These are phyloP conservation scores for Tragelaphus scriptus DNA, from an alignment of 2,113 vertebrate genomes.

Conservation along the genomic window DNA sequence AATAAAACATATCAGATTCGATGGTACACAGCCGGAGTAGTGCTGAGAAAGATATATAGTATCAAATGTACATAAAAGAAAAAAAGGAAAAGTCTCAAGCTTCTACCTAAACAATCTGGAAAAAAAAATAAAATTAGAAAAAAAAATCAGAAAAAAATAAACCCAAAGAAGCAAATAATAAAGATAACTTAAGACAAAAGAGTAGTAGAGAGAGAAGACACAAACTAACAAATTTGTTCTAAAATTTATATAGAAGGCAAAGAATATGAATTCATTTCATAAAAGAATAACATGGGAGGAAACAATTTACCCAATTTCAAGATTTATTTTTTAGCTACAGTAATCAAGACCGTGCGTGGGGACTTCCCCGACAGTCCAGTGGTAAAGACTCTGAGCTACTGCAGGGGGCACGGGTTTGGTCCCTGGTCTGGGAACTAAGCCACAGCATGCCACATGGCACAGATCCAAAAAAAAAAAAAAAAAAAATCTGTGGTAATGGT, in stretches of 20 bases:
- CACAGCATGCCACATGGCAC: not conserved
- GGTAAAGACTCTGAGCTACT: not conserved
- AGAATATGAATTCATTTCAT: not conserved
- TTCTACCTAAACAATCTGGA: not conserved
- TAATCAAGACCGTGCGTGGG: not conserved
- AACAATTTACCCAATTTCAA: not conserved
- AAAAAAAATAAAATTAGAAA: not conserved
- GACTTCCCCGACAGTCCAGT: not conserved
- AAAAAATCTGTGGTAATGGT: not conserved
- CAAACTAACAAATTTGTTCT: not conserved
- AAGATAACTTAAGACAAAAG: not conserved
- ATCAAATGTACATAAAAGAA: not conserved
- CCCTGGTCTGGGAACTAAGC: not conserved
- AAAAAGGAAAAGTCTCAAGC: not conserved
- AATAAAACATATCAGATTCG: not conserved
- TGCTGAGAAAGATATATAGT: not conserved
- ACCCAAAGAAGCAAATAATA: not conserved
- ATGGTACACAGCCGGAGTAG: not conserved
- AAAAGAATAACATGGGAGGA: not conserved
- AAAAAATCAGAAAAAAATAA: not conserved
- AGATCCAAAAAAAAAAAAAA: not conserved
- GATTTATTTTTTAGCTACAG: not conserved
- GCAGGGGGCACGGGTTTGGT: not conserved
- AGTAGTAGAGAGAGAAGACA: not conserved
- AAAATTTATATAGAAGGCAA: not conserved